Conservation (phyloP, 2,113 vertebrate genomes). For the Bucco capensis region DNA sequence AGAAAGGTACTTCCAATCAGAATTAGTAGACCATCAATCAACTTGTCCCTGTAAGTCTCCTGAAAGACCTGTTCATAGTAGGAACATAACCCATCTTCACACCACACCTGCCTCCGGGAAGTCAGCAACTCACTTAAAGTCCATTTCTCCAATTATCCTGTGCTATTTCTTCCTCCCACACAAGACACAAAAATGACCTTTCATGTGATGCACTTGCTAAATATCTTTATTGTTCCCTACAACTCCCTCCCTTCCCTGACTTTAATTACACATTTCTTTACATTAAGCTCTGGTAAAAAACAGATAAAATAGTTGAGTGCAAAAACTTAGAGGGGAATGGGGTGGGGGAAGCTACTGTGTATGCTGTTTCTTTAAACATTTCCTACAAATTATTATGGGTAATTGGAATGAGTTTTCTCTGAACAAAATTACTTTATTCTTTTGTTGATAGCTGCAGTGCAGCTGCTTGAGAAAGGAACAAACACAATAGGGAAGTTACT, state of each 20-base stretch:
- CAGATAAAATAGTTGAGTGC: conserved; percentile 49
- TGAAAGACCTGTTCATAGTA: background rate
- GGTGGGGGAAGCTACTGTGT: background rate
- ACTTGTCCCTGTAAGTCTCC: background rate
- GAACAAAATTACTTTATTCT: conserved; percentile 65
- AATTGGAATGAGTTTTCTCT: conserved; percentile 60
- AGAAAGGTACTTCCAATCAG: background rate
- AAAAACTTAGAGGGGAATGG: conserved; percentile 12
- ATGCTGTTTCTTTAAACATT: conserved; percentile 49
- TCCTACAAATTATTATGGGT: conserved; percentile 65
- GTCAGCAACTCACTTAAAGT: background rate
- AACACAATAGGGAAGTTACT: conserved; percentile 45
- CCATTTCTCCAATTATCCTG: background rate
- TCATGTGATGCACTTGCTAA: background rate
- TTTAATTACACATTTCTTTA: conserved; percentile 63
- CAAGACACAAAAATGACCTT: conserved; percentile 20
- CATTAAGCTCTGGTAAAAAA: conserved; percentile 40
- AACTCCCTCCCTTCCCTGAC: conserved; percentile 4
- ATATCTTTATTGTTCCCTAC: conserved; percentile 8
- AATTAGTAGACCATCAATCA: background rate
- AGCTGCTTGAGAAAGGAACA: conserved; percentile 59
- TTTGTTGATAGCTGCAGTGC: conserved; percentile 63
- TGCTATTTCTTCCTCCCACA: background rate
- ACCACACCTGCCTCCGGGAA: background rate
- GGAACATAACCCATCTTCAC: background rate